Conservation (phyloP, 37 sponge, comb jelly and placozoan species). For the Petrosia ficiformis region DNA sequence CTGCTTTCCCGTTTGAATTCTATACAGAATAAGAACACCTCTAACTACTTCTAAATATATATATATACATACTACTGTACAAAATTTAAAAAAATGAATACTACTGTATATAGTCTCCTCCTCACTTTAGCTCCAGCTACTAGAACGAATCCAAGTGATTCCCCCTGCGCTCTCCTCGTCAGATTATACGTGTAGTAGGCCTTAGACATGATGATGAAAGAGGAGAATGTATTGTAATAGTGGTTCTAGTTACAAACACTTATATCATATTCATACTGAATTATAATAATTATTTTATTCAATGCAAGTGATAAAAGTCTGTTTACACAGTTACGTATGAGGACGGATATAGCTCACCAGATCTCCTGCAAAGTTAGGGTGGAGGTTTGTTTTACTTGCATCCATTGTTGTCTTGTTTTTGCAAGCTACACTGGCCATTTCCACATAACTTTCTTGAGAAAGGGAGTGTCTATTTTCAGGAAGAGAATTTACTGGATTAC, state of each 20-base stretch:
- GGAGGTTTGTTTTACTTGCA: background rate
- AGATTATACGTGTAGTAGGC: slow-evolving; percentile 28
- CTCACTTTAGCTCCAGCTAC: slow-evolving; percentile 68
- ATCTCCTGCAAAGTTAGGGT: background rate
- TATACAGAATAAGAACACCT: background rate
- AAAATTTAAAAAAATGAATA: background rate
- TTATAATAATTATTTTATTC: too few relatives aligned
- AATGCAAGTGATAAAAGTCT: too few relatives aligned
- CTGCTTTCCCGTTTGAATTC: slow-evolving; percentile 27
- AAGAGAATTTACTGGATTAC: too few relatives aligned
- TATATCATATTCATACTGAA: too few relatives aligned
- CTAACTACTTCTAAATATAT: too few relatives aligned
- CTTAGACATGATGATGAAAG: too few relatives aligned
- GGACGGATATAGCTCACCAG: too few relatives aligned
- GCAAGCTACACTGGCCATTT: slow-evolving; percentile 8
- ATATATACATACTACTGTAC: background rate
- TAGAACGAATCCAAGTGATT: slow-evolving; percentile 66
- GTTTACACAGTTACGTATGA: background rate
- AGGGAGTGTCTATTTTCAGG: background rate
- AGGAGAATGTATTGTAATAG: too few relatives aligned
- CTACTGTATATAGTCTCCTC: background rate
- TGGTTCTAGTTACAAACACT: too few relatives aligned
- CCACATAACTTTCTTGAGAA: slow-evolving; percentile 15
- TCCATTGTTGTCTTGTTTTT: background rate
- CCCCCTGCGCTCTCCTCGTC: slow-evolving; percentile 44